These are phyloP conservation scores for Drosophila chauvacae DNA, from an alignment of 1,140 invertebrate species.

Conservation along the genomic window DNA sequence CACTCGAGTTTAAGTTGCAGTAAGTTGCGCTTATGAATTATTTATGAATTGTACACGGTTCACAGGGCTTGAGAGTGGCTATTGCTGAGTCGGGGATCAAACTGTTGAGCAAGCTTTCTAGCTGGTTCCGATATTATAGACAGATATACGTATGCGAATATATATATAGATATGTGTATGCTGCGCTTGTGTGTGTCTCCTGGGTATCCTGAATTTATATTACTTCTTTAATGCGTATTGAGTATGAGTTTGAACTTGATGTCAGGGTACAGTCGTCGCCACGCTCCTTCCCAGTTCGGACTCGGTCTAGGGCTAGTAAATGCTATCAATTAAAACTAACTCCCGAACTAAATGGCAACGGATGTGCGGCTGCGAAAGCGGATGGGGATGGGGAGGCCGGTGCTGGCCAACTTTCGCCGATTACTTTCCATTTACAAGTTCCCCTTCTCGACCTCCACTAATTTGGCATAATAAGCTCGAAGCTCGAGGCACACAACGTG, in stretches of 20 bases:
- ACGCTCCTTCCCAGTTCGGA: slow-evolving; percentile 19
- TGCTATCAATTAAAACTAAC: slow-evolving; percentile 46
- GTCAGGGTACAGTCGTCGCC: slow-evolving; percentile 50
- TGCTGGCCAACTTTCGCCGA: slow-evolving; percentile 42
- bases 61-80: slow-evolving; percentile 31
- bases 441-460: slow-evolving; percentile 37
- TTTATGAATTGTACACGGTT: slow-evolving; percentile 56
- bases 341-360: slow-evolving; percentile 61
- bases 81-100: slow-evolving; percentile 45
- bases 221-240: slow-evolving; percentile 3
- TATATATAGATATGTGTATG: slow-evolving; percentile 59
- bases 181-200: slow-evolving; percentile 7
- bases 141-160: slow-evolving; percentile 48
- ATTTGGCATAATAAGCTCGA: slow-evolving; percentile 72
- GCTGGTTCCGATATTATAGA: slow-evolving; percentile 42
- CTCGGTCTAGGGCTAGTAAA: slow-evolving; percentile 29
- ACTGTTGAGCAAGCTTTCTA: slow-evolving; percentile 43
- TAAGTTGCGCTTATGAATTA: slow-evolving; percentile 45
- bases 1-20: slow-evolving; percentile 27
- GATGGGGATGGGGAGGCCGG: slow-evolving; percentile 32
- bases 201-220: slow-evolving; percentile 28
- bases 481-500: slow-evolving; percentile 61
- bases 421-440: slow-evolving; percentile 45
- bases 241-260: slow-evolving; percentile 13
- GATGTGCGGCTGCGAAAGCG: slow-evolving; percentile 30